Conservation (phyloP, 1,140 invertebrate species). For the Bombus haemorrhoidalis region DNA sequence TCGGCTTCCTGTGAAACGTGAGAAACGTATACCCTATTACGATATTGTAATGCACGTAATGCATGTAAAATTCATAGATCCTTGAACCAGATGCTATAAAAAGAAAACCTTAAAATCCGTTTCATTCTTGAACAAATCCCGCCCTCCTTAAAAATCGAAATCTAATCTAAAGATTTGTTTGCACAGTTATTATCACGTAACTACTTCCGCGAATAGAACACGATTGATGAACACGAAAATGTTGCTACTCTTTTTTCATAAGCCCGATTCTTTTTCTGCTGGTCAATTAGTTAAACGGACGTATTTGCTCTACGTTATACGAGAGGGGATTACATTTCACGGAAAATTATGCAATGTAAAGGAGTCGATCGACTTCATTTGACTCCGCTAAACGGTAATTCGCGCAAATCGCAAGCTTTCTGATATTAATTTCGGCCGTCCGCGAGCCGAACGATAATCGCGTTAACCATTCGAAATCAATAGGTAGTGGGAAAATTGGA, state of each 20-base stretch:
- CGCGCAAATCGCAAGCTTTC: slow-evolving; percentile 62
- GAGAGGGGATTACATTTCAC: slow-evolving; percentile 37
- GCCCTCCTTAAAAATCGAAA: background rate
- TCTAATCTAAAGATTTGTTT: background rate
- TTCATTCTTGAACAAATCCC: background rate
- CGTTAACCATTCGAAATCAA: slow-evolving; percentile 67
- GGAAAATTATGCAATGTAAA: slow-evolving; percentile 44
- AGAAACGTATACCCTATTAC: background rate
- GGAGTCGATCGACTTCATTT: slow-evolving; percentile 58
- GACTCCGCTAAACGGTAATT: slow-evolving; percentile 69
- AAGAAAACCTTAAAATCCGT: slow-evolving; percentile 11
- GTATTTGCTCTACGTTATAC: slow-evolving; percentile 16
- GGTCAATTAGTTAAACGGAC: background rate
- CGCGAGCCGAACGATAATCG: slow-evolving; percentile 55
- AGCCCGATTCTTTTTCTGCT: too few species aligned
- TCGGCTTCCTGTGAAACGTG: background rate
- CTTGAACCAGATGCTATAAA: background rate
- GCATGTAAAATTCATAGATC: slow-evolving; percentile 23
- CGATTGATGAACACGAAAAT: too few species aligned
- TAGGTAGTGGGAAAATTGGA: slow-evolving; percentile 59
- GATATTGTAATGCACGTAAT: background rate
- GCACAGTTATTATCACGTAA: background rate
- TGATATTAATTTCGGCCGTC: slow-evolving; percentile 69
- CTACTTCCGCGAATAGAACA: background rate
- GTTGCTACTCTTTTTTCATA: too few species aligned